Evolutionary conservation across 2,113 vertebrate genomes (phyloP), one percentile per base, ranked within the genome.

Genomic region (Sebastes schlegelii): DNA sequence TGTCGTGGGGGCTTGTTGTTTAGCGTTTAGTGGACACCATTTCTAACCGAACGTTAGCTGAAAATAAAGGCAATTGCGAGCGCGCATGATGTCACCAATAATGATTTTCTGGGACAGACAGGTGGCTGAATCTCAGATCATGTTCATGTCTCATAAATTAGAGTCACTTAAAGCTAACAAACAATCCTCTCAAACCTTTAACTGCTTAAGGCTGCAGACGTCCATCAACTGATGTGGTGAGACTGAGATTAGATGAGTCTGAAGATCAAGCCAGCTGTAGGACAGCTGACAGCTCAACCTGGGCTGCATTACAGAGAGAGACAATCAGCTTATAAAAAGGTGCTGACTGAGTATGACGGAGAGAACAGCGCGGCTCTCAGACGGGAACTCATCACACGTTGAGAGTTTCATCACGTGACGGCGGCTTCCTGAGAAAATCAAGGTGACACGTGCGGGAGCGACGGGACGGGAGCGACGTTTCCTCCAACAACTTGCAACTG

Each of bases 241-340:
- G 48, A 74, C 64, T 7, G 21, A 45, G 68, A 73, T 72, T 66
- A 77, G 49, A 49, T 4, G 46, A 58, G 71, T 76, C 67, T 80
- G 70, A 34, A 43, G 74, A 77, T 54, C 80, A 68, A 62, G 73
- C 74, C 73, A 52, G 58, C 62, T 54, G 60, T 43, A 65, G 61
- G 63, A 19, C 52, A 62, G 17, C 4, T 4, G 16, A 68, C 87
- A 17, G 19, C 73, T 58, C 54, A 42, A 16, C 52, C 21, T 71
- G 79, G 79, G 52, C 62, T 65, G 82, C 55, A 45, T 72, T 62
- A 82, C 62, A 66, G 5, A 2, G 42, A 84, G 68, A 84, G 68
- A 80, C 86, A 89, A 89, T 86, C 89, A 91, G 87, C 90, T 92
- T 92, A 91, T 42, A 11, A 16, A 40, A 83, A 84, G 61, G 7